Evolutionary conservation across 2,797 vertebrate genomes (phyloP), one percentile per base, ranked within the genome.

Genomic region (Amniataba percoides): DNA sequence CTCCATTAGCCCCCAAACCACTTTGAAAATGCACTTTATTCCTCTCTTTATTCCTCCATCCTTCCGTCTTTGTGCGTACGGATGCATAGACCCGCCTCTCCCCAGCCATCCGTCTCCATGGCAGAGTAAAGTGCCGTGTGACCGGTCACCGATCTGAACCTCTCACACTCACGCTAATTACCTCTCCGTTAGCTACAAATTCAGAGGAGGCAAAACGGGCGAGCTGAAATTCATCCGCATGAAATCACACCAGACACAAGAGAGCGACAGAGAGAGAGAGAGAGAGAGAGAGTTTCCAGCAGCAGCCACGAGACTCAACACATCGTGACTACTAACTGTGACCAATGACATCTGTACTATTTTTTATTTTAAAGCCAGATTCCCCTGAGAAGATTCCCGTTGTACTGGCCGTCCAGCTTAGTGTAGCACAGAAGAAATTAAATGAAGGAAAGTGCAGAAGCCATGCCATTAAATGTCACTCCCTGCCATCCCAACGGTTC

Each of bases 141-240:
- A 78, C 77, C 52, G 69, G 64, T 81, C 76, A 53, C 65, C 27
- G 62, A 80, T 76, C 51, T 45, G 36, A 76, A 62, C 78, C 65
- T 63, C 60, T 71, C 25, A 63, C 61, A 56, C 31, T 75, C 10
- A 18, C 27, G 74, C 36, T 77, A 71, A 82, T 78, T 71, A 23
- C 68, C 1, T 51, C 76, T 63, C 64, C 31, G 74, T 76, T 68
- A 67, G 42, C 49, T 25, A 51, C 34, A 51, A 64, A 81, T 57
- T 77, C 48, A 27, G 61, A n/a, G 14, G 52, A 53, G 79, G 63
- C 45, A 27, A 57, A 77, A n/a, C 31, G 39, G 53, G 46, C 60
- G 15, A 42, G 66, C 57, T 81, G 52, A 72, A 72, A 62, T 79
- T 16, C 23, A 66, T 70, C 69, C 5, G 12, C 73, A 70, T 42